Percentiles rank a stretch among this genome's conserved stretches.
Evolutionary conservation across 2,113 vertebrate genomes (phyloP).

Genomic region (Anolis sagrei): DNA sequence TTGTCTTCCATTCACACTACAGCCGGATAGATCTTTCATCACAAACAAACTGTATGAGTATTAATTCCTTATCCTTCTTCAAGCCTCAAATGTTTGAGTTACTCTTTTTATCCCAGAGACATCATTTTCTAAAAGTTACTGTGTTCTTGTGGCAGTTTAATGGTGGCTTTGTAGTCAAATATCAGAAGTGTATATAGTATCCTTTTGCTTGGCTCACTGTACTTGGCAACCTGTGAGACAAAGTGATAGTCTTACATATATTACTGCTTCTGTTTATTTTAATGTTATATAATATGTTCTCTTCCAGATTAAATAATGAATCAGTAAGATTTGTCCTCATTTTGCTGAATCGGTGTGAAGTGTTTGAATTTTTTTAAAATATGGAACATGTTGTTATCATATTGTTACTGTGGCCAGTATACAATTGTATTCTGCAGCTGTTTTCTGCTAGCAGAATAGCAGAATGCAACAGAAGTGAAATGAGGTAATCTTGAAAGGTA

Average conservation of each 20-base stretch:
- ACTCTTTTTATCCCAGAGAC: background rate
- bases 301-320: background rate
- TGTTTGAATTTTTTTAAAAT: slow-evolving; percentile 2
- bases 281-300: background rate
- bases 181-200: background rate
- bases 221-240: background rate
- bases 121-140: background rate
- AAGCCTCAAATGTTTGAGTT: background rate
- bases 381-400: background rate
- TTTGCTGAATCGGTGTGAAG: background rate
- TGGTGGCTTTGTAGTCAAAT: background rate
- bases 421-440: background rate
- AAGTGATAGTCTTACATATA: background rate
- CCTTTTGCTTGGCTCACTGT: too few relatives aligned
- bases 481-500: background rate
- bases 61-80: slow-evolving; percentile 29
- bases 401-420: background rate
- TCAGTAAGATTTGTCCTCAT: background rate
- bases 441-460: background rate
- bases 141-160: background rate
- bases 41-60: slow-evolving; percentile 21
- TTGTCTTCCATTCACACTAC: slow-evolving; percentile 26
- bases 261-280: background rate
- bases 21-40: slow-evolving; percentile 40
- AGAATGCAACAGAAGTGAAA: too few relatives aligned